Evolutionary conservation across 2,113 vertebrate genomes (phyloP).

Genomic region (Sphaerodactylus townsendi): DNA sequence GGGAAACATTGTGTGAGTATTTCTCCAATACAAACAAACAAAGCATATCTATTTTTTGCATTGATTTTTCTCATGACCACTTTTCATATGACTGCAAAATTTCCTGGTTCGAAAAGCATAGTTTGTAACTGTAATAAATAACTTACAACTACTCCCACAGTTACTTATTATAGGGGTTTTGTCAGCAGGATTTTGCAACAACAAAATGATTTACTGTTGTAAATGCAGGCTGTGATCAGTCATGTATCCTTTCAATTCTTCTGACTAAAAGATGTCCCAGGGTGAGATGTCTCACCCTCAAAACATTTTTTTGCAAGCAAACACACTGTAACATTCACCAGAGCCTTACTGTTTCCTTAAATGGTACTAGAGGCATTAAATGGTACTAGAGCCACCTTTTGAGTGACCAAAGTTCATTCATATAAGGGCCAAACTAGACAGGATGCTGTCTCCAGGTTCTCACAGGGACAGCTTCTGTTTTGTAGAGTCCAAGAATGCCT

Average conservation of each 20-base stretch:
- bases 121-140: background rate
- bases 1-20: background rate
- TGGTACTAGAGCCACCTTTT: too few species aligned
- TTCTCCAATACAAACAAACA: slow-evolving; percentile 1
- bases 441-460: too few species aligned
- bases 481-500: too few species aligned
- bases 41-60: background rate
- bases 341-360: too few species aligned
- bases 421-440: too few species aligned
- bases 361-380: too few species aligned
- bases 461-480: too few species aligned
- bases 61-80: background rate
- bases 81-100: background rate
- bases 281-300: too few species aligned
- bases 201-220: background rate
- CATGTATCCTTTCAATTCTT: background rate
- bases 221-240: background rate
- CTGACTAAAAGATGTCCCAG: too few species aligned
- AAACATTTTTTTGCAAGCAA: too few species aligned
- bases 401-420: too few species aligned
- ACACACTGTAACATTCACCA: too few species aligned
- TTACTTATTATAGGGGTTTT: background rate
- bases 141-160: background rate
- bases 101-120: background rate
- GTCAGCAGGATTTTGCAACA: background rate